These are phyloP conservation scores for Pinna nobilis DNA, from an alignment of 1,140 invertebrate species.

Conservation along the genomic window DNA sequence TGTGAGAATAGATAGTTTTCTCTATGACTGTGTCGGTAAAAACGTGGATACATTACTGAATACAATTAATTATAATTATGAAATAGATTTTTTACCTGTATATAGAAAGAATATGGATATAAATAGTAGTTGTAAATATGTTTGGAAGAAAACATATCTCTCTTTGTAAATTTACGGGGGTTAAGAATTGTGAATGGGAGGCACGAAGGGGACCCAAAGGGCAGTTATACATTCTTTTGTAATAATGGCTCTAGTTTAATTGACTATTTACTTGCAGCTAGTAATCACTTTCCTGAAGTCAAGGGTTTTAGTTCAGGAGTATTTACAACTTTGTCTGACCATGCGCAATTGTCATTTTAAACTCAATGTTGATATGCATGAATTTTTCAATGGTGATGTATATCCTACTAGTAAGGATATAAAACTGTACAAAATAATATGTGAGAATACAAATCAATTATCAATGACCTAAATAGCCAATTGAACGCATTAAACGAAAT, in stretches of 20 bases:
- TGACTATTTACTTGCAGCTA: slow-evolving; percentile 4
- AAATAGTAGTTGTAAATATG: background rate
- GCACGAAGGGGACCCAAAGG: background rate
- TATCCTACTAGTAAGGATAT: background rate
- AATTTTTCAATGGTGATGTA: background rate
- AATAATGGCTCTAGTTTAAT: background rate
- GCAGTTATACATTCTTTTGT: background rate
- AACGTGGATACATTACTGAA: background rate
- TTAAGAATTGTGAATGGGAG: slow-evolving; percentile 22
- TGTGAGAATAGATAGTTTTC: background rate
- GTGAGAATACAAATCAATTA: background rate
- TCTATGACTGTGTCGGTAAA: background rate
- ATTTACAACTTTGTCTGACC: background rate
- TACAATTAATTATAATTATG: background rate
- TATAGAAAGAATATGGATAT: background rate
- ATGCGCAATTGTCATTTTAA: background rate
- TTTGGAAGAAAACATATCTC: background rate
- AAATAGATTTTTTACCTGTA: background rate
- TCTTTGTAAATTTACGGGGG: background rate
- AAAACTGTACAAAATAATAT: background rate
- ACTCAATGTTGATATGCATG: background rate
- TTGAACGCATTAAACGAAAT: background rate
- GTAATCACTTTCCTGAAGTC: background rate
- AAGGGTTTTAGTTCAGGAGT: background rate
- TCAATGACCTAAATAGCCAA: no score